Evolutionary conservation across 2,888 invertebrate genomes (phyloP).

Genomic region (Gnatocerus cornutus): DNA sequence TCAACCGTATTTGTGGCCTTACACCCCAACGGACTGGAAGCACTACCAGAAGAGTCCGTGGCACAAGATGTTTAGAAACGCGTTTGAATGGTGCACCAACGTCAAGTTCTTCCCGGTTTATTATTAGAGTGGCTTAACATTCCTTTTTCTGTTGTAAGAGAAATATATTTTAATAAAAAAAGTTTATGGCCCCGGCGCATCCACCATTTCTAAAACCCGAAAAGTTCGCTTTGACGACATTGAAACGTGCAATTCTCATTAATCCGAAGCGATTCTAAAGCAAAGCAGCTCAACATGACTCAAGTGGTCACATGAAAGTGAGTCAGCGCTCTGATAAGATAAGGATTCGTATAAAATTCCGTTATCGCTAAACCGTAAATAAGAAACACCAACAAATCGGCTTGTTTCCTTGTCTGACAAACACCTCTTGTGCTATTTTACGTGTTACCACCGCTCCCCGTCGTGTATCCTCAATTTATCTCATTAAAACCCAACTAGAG

Average conservation of each 20-base stretch:
- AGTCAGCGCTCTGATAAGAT: no score
- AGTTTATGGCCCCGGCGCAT: no score
- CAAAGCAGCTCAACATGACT: no score
- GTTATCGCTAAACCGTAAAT: no score
- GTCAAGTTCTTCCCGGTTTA: slow-evolving; percentile 59
- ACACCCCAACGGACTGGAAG: slow-evolving; percentile 74
- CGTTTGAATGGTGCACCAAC: slow-evolving; percentile 80
- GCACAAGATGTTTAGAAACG: slow-evolving; percentile 94
- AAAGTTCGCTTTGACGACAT: no score
- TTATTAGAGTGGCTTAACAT: slow-evolving; percentile 49
- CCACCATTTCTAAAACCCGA: no score
- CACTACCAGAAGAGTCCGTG: slow-evolving; percentile 85
- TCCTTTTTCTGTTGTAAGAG: slow-evolving; percentile 1
- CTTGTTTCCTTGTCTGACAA: neutral
- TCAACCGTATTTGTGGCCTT: slow-evolving; percentile 93
- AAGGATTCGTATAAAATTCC: no score
- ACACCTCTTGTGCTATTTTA: no score
- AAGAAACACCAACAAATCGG: neutral
- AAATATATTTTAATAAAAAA: slow-evolving; percentile 11
- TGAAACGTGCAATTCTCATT: no score
- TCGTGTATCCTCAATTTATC: slow-evolving; percentile 57
- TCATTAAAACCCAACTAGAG: slow-evolving; percentile 54
- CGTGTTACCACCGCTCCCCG: neutral
- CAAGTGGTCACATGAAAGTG: no score
- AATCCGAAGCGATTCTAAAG: no score